Evolutionary conservation across 1,140 invertebrate species (phyloP).

Genomic region (Brachionus manjavacas): DNA sequence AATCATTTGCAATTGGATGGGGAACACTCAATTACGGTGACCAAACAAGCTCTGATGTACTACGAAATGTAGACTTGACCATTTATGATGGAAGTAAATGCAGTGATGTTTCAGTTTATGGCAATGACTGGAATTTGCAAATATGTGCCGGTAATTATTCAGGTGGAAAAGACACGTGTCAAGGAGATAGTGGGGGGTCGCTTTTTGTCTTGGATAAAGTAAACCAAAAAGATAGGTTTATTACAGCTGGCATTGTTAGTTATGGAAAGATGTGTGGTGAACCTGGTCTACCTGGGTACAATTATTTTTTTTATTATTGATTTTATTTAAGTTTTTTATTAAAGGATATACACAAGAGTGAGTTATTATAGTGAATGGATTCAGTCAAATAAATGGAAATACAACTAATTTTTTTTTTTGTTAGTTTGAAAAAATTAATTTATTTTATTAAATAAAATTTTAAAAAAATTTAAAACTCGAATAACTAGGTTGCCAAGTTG

Average conservation of each 20-base stretch:
- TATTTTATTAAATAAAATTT: too few relatives aligned
- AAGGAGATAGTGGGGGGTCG: slow-evolving; percentile 26
- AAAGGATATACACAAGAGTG: neutral
- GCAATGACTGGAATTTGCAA: slow-evolving; percentile 29
- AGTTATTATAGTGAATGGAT: slow-evolving; percentile 30
- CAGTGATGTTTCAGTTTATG: neutral
- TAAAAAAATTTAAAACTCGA: too few relatives aligned
- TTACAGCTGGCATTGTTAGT: slow-evolving; percentile 37
- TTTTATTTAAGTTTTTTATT: neutral
- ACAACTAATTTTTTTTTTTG: neutral
- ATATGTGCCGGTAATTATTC: slow-evolving; percentile 28
- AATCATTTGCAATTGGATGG: slow-evolving; percentile 2
- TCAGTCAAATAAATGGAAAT: slow-evolving; percentile 16
- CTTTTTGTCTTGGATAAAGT: slow-evolving; percentile 19
- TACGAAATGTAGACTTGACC: slow-evolving; percentile 20
- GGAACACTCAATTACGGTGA: neutral
- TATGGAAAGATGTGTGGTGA: neutral
- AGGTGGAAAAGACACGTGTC: slow-evolving; percentile 40
- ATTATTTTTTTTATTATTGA: neutral
- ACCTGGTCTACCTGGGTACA: slow-evolving; percentile 19
- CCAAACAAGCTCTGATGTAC: neutral
- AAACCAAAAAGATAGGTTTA: neutral
- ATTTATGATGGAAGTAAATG: slow-evolving; percentile 34
- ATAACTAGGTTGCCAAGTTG: too few relatives aligned
- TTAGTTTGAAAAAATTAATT: neutral